These are phyloP conservation scores for Drosophila repletoides DNA, from an alignment of 1,140 invertebrate species.

Conservation along the genomic window DNA sequence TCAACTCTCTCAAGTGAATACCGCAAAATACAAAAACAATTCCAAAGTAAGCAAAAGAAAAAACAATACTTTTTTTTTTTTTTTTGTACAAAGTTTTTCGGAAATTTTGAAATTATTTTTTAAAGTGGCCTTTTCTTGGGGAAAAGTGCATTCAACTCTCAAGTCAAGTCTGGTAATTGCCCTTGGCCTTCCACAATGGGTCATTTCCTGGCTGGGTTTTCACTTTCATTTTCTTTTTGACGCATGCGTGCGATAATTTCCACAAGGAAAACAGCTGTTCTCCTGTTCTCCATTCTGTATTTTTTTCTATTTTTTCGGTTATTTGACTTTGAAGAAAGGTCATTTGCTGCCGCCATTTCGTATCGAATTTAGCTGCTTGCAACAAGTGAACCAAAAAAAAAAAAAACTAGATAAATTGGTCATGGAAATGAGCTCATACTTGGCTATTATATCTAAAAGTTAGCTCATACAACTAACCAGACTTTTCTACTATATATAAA, in stretches of 20 bases:
- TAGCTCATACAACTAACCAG: background rate
- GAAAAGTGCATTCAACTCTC: constrained; percentile 67
- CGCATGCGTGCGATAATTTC: constrained; percentile 54
- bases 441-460: background rate
- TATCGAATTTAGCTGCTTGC: constrained; percentile 29
- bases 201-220: constrained; percentile 16
- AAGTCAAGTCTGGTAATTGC: no score
- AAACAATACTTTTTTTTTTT: no score
- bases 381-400: constrained; percentile 46
- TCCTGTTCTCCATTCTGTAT: constrained; percentile 8
- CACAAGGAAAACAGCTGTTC: constrained; percentile 52
- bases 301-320: constrained; percentile 14
- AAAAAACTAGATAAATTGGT: background rate
- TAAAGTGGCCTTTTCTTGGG: background rate
- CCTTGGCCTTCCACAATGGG: constrained; percentile 58
- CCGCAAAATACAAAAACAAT: constrained; percentile 13
- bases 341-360: constrained; percentile 24
- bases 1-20: constrained; percentile 31
- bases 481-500: background rate
- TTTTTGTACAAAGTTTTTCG: no score
- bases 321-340: constrained; percentile 75
- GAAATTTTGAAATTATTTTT: no score
- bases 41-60: constrained; percentile 49
- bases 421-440: constrained; percentile 20
- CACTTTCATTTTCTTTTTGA: constrained; percentile 59